A percentile compares a stretch with the other conserved stretches of the same genome.
Evolutionary conservation across 2,797 vertebrate genomes (phyloP).

Genomic region (Ambastaia sidthimunki): DNA sequence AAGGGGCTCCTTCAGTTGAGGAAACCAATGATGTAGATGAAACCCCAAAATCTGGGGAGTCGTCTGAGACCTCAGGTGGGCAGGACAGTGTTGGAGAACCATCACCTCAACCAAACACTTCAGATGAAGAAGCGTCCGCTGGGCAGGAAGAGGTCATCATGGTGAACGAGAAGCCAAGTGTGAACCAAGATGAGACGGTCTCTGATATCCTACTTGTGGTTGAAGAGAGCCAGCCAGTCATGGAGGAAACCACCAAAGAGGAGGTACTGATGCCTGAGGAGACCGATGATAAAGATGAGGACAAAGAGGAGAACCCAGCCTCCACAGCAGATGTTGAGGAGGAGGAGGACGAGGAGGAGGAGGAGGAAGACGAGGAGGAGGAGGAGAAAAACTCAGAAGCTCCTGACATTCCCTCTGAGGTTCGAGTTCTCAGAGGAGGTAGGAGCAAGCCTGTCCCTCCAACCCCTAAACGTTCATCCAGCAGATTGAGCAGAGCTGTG

Average conservation of each 20-base stretch:
- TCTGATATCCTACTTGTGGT: constrained; percentile 17
- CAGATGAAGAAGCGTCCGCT: not conserved
- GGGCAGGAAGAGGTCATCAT: constrained; percentile 9
- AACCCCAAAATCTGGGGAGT: not conserved
- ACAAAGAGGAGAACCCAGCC: constrained; percentile 8
- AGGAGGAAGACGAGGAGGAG: constrained; percentile 63
- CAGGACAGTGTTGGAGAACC: constrained; percentile 13
- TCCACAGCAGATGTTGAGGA: constrained; percentile 38
- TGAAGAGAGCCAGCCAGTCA: constrained; percentile 7
- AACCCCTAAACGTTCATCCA: constrained; percentile 55
- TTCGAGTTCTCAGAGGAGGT: constrained; percentile 61
- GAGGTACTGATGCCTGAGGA: constrained; percentile 73
- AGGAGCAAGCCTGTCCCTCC: constrained; percentile 34
- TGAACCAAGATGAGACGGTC: not conserved
- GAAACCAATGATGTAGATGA: not conserved
- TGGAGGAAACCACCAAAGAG: constrained; percentile 49
- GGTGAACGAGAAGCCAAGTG: constrained; percentile 14
- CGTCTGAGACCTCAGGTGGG: not conserved
- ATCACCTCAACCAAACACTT: not conserved
- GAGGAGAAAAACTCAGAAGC: constrained; percentile 80
- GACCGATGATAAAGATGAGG: constrained; percentile 33
- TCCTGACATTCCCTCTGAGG: constrained; percentile 64
- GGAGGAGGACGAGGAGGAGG: not conserved
- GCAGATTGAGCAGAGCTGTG: constrained; percentile 45
- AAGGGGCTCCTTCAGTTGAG: not conserved